Conservation (phyloP, 2,888 invertebrate species). For the Hipparchia sbordonii region DNA sequence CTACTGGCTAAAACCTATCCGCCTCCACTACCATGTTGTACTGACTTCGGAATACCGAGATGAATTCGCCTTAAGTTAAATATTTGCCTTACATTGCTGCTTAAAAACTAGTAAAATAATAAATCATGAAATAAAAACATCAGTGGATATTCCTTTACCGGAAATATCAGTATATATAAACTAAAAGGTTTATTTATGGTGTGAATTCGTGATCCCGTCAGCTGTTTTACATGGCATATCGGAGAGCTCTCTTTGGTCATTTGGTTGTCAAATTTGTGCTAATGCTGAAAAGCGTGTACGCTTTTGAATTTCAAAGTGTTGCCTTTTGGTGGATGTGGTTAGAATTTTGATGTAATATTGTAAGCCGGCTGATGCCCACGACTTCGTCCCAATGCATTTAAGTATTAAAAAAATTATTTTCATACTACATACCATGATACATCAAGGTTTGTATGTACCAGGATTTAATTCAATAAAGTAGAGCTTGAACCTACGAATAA, state of each 20-base stretch:
- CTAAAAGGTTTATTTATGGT: not conserved
- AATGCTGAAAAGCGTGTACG: conserved; percentile 29
- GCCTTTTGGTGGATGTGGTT: not conserved
- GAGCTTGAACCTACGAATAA: no score
- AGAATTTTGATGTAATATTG: conserved; percentile 1
- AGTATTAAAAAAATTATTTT: no score
- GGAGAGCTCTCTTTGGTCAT: conserved; percentile 32
- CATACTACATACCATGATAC: no score
- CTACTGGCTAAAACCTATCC: conserved; percentile 24
- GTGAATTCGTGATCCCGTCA: conserved; percentile 16
- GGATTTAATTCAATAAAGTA: no score
- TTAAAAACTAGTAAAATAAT: not conserved
- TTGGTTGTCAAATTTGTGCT: conserved; percentile 35
- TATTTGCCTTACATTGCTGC: conserved; percentile 7
- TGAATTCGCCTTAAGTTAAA: not conserved
- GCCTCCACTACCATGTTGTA: not conserved
- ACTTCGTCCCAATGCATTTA: no score
- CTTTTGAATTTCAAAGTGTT: conserved; percentile 29
- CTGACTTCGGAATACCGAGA: conserved; percentile 5
- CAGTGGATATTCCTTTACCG: not conserved
- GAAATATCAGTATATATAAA: not conserved
- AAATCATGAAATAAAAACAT: not conserved
- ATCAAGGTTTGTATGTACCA: no score
- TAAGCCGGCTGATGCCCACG: not conserved
- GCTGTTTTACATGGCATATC: conserved; percentile 25